Percentiles rank a stretch among this genome's conserved stretches.
Evolutionary conservation across 2,888 invertebrate genomes (phyloP).

Genomic region (Caenorhabditis parvicauda): DNA sequence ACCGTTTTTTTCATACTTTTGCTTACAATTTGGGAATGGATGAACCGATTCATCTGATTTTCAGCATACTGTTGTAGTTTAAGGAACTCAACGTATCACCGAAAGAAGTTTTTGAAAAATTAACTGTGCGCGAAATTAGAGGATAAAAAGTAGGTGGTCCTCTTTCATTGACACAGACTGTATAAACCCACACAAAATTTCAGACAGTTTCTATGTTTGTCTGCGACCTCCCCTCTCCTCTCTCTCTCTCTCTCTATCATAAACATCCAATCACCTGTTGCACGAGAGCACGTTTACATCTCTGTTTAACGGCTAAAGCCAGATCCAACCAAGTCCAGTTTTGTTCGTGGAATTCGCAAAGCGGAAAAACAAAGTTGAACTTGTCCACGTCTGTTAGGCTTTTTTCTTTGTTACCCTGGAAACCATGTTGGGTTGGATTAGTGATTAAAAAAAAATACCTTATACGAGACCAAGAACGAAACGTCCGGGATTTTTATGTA

Average conservation of each 20-base stretch:
- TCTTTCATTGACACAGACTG: too few relatives aligned
- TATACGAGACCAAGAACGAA: slow-evolving; percentile 75
- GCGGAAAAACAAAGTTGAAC: slow-evolving; percentile 87
- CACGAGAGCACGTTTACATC: slow-evolving; percentile 81
- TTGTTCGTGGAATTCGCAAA: slow-evolving; percentile 95
- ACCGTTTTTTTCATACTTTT: too few relatives aligned
- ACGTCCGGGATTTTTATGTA: slow-evolving; percentile 98
- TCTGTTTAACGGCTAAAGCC: slow-evolving; percentile 88
- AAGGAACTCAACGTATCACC: too few relatives aligned
- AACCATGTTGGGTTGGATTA: not conserved
- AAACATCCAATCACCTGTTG: slow-evolving; percentile 70
- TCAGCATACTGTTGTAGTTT: too few relatives aligned
- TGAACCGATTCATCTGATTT: too few relatives aligned
- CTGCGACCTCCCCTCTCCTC: too few relatives aligned
- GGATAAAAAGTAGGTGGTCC: too few relatives aligned
- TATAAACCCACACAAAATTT: too few relatives aligned
- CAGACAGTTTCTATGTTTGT: too few relatives aligned
- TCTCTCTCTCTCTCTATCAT: not conserved
- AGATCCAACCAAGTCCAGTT: slow-evolving; percentile 99
- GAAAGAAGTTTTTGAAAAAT: too few relatives aligned
- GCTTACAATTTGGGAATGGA: too few relatives aligned
- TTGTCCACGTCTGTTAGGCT: slow-evolving; percentile 93
- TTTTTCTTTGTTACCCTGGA: slow-evolving; percentile 89
- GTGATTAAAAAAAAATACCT: slow-evolving; percentile 55
- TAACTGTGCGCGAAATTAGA: too few relatives aligned